Base-by-base conservation (phyloP, 2,888 invertebrate species). In the Drosophila picticornis region DNA sequence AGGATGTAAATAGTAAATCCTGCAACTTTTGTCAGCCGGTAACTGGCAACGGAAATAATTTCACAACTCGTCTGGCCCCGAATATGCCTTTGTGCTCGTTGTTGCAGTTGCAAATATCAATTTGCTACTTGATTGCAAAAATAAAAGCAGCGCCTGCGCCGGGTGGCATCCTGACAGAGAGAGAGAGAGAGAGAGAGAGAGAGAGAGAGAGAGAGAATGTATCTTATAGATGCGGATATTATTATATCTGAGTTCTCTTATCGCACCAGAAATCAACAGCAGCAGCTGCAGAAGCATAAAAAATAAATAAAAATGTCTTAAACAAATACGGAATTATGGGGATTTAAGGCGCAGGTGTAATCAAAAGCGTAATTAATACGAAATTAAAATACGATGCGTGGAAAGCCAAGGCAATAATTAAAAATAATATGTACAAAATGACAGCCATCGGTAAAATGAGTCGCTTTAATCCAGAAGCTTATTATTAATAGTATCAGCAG, bases 81-180 rank as follows among this genome's bases (percentile, higher is more conserved):
- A 52, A 66, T 48, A 36, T 51, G 55, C 55, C 63, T 66, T 66
- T 63, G 65, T 51, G 57, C 46, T 52, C 36, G 9, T 36, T 40
- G 36, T 53, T 68, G 68, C 78, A 78, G 69, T 75, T 79, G 68
- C 81, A 79, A 81, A 81, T 84, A 81, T 80, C 80, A 80, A 81
- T 81, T 86, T 68, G 76, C 51, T 43, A 67, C 79, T 51, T 81
- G 76, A 79, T 83, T 76, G 73, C 79, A 50, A 55, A 46, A 48
- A 48, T 61, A 57, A 57, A 40, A 64, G 60, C 38, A 52, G 27
- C 27, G 34, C 11, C 10, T 48, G 32, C 36, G 34, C 27, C 6
- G 10, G 10, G 5, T n/a, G 27, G 34, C 48, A 59, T 4, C 16
- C n/a, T 11, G 13, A 10, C 19, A n/a, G 36, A 34, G 1, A 9